Evolutionary conservation across 2,797 vertebrate genomes (phyloP).

Genomic region (Sebastes kiyomatsui): DNA sequence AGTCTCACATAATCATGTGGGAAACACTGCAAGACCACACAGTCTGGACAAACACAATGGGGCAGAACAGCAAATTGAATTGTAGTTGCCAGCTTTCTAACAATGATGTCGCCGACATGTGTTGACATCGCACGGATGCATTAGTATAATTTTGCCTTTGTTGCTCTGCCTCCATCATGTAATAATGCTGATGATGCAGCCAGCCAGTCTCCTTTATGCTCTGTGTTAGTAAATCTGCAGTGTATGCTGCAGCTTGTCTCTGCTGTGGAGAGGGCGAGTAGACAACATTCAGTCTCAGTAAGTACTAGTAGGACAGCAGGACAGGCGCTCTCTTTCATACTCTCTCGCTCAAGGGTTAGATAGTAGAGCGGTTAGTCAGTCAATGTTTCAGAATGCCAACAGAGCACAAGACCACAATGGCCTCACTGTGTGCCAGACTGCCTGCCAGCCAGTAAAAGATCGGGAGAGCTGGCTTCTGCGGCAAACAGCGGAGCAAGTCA

Average conservation of each 20-base stretch:
- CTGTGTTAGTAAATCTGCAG: conserved; percentile 16
- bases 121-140: not conserved
- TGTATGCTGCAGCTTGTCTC: conserved; percentile 14
- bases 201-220: not conserved
- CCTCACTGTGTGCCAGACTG: conserved; percentile 41
- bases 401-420: conserved; percentile 43
- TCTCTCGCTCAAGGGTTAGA: conserved; percentile 11
- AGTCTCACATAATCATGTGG: too few relatives aligned
- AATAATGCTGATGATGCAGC: not conserved
- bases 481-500: conserved; percentile 26
- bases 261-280: not conserved
- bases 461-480: not conserved
- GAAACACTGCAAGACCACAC: not conserved
- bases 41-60: not conserved
- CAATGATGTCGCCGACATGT: not conserved
- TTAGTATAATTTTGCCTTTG: not conserved
- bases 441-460: not conserved
- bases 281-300: conserved; percentile 22
- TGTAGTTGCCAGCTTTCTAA: not conserved
- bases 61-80: not conserved
- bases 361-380: conserved; percentile 28
- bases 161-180: not conserved
- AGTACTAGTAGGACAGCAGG: conserved; percentile 2
- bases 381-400: conserved; percentile 31
- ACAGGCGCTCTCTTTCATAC: conserved; percentile 54